Conservation (phyloP, 2,888 invertebrate genomes). For the Augiades crinisus region DNA sequence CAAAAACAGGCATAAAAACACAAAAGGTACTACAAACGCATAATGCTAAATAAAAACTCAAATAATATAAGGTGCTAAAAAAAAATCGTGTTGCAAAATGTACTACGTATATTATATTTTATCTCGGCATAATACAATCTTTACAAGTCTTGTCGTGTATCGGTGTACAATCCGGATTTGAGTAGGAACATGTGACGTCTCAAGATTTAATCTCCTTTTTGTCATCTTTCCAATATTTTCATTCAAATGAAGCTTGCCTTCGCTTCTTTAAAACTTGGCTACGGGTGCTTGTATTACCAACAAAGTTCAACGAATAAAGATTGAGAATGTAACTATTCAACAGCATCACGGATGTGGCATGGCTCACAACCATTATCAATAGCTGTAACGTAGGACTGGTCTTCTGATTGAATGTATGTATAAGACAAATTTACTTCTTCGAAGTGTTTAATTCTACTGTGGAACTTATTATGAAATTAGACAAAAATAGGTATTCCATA, state of each 20-base stretch:
- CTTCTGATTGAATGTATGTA: too few relatives aligned
- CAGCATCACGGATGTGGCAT: too few relatives aligned
- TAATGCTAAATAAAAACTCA: too few relatives aligned
- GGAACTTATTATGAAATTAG: too few relatives aligned
- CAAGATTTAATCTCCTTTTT: constrained; percentile 32
- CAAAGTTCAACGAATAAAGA: neutral
- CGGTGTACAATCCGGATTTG: constrained; percentile 16
- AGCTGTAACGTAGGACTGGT: too few relatives aligned
- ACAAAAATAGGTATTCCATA: too few relatives aligned
- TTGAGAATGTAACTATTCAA: neutral
- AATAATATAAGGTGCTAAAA: neutral
- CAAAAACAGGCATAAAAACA: too few relatives aligned
- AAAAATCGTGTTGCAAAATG: neutral
- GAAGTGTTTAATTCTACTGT: too few relatives aligned
- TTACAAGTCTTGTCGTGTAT: constrained; percentile 15
- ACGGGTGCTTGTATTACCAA: neutral
- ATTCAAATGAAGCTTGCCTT: constrained; percentile 32
- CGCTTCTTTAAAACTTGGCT: too few relatives aligned
- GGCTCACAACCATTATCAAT: too few relatives aligned
- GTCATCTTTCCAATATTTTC: constrained; percentile 32
- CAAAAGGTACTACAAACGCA: too few relatives aligned
- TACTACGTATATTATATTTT: constrained; percentile 7
- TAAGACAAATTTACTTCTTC: too few relatives aligned
- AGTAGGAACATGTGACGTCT: constrained; percentile 10
- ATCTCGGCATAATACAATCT: constrained; percentile 17